phyloP scores from a whole-genome alignment of 2,113 vertebrate species.

The Salvelinus alpinus region DNA sequence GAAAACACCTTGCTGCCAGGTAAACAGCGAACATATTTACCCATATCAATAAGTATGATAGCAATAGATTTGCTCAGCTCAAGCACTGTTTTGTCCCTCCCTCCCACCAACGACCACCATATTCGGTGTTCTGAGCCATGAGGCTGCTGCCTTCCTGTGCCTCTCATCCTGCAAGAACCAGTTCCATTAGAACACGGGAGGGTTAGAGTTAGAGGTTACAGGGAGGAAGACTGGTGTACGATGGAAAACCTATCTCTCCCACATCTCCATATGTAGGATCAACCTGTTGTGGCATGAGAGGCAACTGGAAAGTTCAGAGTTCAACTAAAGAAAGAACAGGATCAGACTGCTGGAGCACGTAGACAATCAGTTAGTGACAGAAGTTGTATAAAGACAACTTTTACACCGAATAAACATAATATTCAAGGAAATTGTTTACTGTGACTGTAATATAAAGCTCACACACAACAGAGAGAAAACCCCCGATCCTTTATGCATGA shows the following conservation, averaged over 20 bases:
- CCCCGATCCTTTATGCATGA: constrained; percentile 18
- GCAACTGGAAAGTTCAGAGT: constrained; percentile 51
- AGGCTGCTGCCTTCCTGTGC: not conserved
- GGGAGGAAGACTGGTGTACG: not conserved
- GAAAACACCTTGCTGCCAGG: no score
- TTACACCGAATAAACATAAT: not conserved
- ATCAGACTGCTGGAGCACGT: not conserved
- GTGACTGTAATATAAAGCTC: not conserved
- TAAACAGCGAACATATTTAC: no score
- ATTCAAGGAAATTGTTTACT: not conserved
- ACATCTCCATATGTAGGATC: not conserved
- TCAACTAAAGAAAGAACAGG: constrained; percentile 52
- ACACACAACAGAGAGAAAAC: constrained; percentile 3
- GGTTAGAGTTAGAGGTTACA: no score
- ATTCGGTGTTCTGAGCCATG: not conserved
- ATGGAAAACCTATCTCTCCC: not conserved
- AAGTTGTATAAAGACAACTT: constrained; percentile 10
- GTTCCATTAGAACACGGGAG: not conserved
- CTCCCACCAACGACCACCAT: no score
- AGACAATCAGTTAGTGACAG: not conserved
- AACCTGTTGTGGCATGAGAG: constrained; percentile 8
- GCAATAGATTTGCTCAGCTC: no score
- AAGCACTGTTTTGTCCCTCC: no score
- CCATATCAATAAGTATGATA: no score
- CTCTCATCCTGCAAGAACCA: not conserved